Evolutionary conservation across 1,140 invertebrate genomes (phyloP).

Genomic region (Eulimnadia texana): DNA sequence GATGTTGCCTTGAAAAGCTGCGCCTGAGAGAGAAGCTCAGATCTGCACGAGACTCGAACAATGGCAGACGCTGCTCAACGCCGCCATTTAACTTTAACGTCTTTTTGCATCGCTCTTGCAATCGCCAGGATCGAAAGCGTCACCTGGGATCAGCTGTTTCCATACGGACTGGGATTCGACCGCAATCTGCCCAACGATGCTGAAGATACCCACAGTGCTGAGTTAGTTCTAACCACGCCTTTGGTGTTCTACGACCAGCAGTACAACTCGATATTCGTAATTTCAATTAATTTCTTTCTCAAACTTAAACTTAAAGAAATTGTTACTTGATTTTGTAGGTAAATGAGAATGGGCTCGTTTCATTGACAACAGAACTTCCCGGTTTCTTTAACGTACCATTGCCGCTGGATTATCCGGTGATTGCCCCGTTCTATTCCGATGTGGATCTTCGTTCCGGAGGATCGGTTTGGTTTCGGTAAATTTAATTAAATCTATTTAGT

Average conservation of each 20-base stretch:
- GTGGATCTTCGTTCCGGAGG: slow-evolving; percentile 65
- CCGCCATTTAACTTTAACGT: no score
- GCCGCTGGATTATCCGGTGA: slow-evolving; percentile 74
- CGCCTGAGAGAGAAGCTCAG: neutral
- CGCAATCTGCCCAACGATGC: slow-evolving; percentile 14
- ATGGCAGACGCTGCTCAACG: neutral
- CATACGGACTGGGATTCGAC: slow-evolving; percentile 2
- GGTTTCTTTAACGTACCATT: slow-evolving; percentile 74
- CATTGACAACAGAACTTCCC: slow-evolving; percentile 70
- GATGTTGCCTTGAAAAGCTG: neutral
- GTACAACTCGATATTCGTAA: slow-evolving; percentile 58
- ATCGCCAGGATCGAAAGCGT: no score
- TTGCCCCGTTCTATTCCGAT: slow-evolving; percentile 81
- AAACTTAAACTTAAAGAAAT: neutral
- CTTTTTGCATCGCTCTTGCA: no score
- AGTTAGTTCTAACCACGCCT: slow-evolving; percentile 40
- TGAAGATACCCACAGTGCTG: slow-evolving; percentile 32
- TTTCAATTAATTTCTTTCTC: slow-evolving; percentile 28
- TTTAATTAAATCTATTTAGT: slow-evolving; percentile 1
- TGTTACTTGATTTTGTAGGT: slow-evolving; percentile 42
- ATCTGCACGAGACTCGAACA: neutral
- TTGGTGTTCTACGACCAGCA: slow-evolving; percentile 52
- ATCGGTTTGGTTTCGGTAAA: slow-evolving; percentile 52
- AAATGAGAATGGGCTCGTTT: slow-evolving; percentile 80
- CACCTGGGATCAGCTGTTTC: slow-evolving; percentile 6